A percentile compares a stretch with the other conserved stretches of the same genome.
Conservation (phyloP, 2,888 invertebrate species). For the Pollenia labialis region DNA sequence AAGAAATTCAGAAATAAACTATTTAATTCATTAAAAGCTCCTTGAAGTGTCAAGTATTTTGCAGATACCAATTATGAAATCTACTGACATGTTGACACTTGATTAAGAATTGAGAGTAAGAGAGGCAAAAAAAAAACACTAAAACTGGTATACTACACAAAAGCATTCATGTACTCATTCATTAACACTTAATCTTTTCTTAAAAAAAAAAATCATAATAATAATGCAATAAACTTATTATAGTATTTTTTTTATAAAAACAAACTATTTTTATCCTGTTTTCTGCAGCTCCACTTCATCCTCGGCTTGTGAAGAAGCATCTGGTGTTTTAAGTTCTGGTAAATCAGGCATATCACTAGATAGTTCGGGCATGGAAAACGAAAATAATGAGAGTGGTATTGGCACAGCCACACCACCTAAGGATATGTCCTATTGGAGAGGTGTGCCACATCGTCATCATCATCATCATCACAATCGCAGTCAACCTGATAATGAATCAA, state of each 20-base stretch:
- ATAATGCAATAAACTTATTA: constrained; percentile 41
- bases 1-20: constrained; percentile 54
- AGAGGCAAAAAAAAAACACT: neutral
- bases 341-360: constrained; percentile 84
- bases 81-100: constrained; percentile 65
- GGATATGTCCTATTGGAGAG: constrained; percentile 82
- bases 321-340: constrained; percentile 83
- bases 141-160: constrained; percentile 41
- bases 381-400: constrained; percentile 83
- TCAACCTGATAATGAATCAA: constrained; percentile 80
- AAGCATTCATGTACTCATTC: constrained; percentile 44
- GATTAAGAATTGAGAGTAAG: constrained; percentile 37
- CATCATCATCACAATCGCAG: constrained; percentile 74
- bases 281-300: constrained; percentile 83
- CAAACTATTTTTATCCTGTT: neutral
- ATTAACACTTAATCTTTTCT: constrained; percentile 64
- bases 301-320: constrained; percentile 83
- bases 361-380: constrained; percentile 83
- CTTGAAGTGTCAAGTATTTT: constrained; percentile 67
- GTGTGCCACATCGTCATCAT: constrained; percentile 77
- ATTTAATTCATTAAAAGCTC: constrained; percentile 66
- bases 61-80: constrained; percentile 58
- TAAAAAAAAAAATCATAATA: neutral
- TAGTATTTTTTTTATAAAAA: constrained; percentile 23
- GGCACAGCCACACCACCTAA: constrained; percentile 84